Evolutionary conservation across 2,113 vertebrate species (phyloP).

Genomic region (Prolemur simus): DNA sequence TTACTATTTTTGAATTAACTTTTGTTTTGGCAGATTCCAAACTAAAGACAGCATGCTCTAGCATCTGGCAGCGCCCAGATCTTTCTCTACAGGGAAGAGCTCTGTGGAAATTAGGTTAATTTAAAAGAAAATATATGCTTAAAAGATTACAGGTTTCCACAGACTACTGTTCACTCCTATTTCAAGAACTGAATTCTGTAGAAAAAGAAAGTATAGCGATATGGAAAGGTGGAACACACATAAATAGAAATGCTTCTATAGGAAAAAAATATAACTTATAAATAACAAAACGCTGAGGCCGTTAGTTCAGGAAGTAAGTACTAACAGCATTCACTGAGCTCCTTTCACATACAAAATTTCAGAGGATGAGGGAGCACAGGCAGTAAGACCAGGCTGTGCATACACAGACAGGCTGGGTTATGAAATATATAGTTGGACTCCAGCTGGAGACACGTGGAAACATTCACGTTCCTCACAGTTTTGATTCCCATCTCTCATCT

Average conservation of each 20-base stretch:
- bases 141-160: background rate
- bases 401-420: background rate
- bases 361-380: background rate
- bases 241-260: background rate
- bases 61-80: background rate
- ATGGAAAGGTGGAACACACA: background rate
- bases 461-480: background rate
- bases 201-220: background rate
- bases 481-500: background rate
- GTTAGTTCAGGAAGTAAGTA: background rate
- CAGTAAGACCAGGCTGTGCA: background rate
- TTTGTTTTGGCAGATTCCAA: background rate
- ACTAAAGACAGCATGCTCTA: background rate
- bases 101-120: background rate
- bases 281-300: background rate
- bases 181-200: background rate
- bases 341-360: background rate
- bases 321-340: background rate
- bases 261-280: background rate
- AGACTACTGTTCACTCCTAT: background rate
- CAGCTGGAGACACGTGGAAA: background rate
- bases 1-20: conserved; percentile 12
- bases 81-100: background rate
- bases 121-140: background rate
- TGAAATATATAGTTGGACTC: background rate